Conservation (phyloP, 2,888 invertebrate species). For the Xanthorhoe spadicearia region DNA sequence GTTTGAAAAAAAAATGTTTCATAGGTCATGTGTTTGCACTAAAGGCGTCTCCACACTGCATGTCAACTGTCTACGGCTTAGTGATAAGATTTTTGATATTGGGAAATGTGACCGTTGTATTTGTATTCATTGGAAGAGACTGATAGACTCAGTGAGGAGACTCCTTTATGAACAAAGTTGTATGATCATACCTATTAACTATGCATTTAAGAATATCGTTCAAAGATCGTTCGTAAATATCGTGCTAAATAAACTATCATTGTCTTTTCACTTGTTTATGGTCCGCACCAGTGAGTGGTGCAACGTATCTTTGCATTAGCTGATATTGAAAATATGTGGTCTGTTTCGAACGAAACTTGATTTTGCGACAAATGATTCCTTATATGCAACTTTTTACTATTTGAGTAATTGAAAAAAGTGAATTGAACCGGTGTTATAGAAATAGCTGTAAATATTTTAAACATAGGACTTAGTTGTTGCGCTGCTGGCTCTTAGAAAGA, state of each 20-base stretch:
- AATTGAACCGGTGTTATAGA: constrained; percentile 28
- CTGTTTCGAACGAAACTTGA: not conserved
- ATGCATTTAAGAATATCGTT: constrained; percentile 38
- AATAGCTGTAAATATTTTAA: constrained; percentile 38
- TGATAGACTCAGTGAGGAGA: constrained; percentile 37
- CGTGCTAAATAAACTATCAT: constrained; percentile 15
- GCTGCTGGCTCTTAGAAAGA: constrained; percentile 29
- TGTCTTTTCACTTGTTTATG: not conserved
- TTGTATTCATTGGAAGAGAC: constrained; percentile 33
- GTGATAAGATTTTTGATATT: constrained; percentile 39
- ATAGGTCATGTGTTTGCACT: constrained; percentile 10
- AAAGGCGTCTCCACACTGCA: constrained; percentile 36
- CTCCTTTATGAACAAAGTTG: constrained; percentile 27
- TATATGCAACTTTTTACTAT: not conserved
- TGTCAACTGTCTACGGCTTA: constrained; percentile 36
- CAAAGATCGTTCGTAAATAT: constrained; percentile 9
- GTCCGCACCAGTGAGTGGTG: not conserved
- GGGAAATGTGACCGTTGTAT: constrained; percentile 13
- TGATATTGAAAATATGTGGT: not conserved
- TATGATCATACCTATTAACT: constrained; percentile 14
- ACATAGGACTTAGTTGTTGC: constrained; percentile 31
- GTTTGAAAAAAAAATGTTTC: not conserved
- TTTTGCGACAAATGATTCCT: not conserved
- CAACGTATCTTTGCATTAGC: not conserved
- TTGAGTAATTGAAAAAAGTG: too few species aligned